phyloP scores from a whole-genome alignment of 2,113 vertebrate species.

The Pterocles gutturalis region DNA sequence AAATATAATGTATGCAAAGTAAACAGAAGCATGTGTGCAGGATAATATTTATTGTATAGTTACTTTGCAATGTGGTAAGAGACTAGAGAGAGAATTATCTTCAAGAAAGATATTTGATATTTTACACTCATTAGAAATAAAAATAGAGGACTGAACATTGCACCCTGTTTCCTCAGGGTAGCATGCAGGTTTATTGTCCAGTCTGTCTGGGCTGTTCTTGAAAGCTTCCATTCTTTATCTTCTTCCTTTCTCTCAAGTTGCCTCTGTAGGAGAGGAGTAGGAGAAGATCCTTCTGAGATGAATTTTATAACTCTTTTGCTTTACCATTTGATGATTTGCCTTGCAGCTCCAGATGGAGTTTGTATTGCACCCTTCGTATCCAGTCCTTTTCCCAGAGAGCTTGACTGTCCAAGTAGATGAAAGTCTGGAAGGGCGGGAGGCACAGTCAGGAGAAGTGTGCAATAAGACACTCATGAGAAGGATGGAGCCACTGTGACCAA shows the following conservation, averaged over 20 bases:
- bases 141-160: not conserved
- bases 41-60: slow-evolving; percentile 76
- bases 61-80: slow-evolving; percentile 61
- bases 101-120: slow-evolving; percentile 29
- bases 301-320: not conserved
- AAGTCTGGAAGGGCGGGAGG: not conserved
- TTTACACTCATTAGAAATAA: not conserved
- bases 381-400: not conserved
- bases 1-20: slow-evolving; percentile 83
- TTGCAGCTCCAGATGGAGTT: not conserved
- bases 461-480: not conserved
- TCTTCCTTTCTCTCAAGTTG: not conserved
- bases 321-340: not conserved
- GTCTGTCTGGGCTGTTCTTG: not conserved
- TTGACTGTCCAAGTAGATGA: not conserved
- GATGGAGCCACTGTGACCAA: not conserved
- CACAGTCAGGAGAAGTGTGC: not conserved
- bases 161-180: not conserved
- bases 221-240: not conserved
- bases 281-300: not conserved
- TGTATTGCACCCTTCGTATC: not conserved
- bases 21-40: slow-evolving; percentile 79
- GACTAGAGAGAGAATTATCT: not conserved
- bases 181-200: not conserved
- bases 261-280: not conserved